Percentiles rank a stretch among this genome's conserved stretches.
phyloP scores from a whole-genome alignment of 2,888 invertebrate genomes.

The Pachymerium ferrugineum region DNA sequence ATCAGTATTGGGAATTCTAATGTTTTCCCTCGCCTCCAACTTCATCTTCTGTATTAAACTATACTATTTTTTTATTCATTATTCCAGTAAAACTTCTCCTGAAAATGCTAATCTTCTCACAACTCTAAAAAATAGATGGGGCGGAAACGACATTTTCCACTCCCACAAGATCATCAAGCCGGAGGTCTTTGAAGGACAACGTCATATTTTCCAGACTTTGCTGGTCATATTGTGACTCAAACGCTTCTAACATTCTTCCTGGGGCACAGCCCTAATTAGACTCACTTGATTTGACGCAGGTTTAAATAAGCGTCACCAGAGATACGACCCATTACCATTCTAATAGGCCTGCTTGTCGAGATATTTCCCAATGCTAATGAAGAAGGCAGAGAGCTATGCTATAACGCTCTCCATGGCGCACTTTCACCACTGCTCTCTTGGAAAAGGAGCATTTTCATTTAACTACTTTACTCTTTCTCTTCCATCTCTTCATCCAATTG shows the following conservation, averaged over 20 bases:
- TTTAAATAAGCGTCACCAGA: slow-evolving; percentile 10
- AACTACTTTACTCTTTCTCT: background rate
- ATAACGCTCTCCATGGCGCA: slow-evolving; percentile 10
- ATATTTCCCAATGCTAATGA: slow-evolving; percentile 5
- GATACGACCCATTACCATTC: slow-evolving; percentile 14
- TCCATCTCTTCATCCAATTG: background rate
- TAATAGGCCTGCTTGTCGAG: background rate
- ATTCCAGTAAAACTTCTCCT: background rate
- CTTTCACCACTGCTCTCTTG: background rate
- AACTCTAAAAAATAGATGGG: background rate
- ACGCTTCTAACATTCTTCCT: background rate
- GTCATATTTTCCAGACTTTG: background rate
- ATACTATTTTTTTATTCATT: background rate
- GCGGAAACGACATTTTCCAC: background rate
- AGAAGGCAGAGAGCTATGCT: background rate
- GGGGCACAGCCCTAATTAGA: background rate
- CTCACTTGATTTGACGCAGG: slow-evolving; percentile 9
- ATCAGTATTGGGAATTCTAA: slow-evolving; percentile 14
- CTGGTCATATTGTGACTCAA: background rate
- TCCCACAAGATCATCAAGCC: slow-evolving; percentile 1
- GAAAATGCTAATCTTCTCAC: slow-evolving; percentile 14
- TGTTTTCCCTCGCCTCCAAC: background rate
- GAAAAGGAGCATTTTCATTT: background rate
- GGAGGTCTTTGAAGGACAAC: background rate
- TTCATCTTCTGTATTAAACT: background rate